Conservation (phyloP, 2,113 vertebrate species). For the Amazona vittata region DNA sequence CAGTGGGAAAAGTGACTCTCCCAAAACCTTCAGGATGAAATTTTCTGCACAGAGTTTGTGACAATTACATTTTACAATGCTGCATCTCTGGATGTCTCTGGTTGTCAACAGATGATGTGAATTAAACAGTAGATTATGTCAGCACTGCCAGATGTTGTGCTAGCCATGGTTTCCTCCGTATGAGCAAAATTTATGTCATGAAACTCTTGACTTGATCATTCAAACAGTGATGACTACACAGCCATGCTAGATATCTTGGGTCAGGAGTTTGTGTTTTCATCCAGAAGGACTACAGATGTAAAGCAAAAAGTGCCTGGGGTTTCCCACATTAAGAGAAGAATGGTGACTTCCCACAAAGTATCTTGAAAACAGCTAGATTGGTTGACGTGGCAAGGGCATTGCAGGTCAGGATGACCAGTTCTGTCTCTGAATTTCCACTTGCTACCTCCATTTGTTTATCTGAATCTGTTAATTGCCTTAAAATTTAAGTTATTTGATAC, state of each 20-base stretch:
- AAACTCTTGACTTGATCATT: not conserved
- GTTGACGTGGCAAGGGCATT: not conserved
- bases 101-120: not conserved
- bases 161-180: not conserved
- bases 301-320: not conserved
- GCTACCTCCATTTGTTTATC: not conserved
- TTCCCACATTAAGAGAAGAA: not conserved
- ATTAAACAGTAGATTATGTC: not conserved
- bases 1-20: not conserved
- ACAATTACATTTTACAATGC: not conserved
- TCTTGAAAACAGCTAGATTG: not conserved
- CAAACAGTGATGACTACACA: not conserved
- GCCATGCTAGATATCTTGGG: not conserved
- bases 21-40: not conserved
- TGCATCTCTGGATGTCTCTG: not conserved
- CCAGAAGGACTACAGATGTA: not conserved
- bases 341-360: not conserved
- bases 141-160: not conserved
- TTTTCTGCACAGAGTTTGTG: not conserved
- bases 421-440: not conserved
- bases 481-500: not conserved
- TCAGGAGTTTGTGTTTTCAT: not conserved
- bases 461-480: not conserved
- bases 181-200: not conserved
- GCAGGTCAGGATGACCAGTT: not conserved